These are phyloP conservation scores for Acipenser ruthenus DNA, from an alignment of 2,797 vertebrate species.

Conservation along the genomic window DNA sequence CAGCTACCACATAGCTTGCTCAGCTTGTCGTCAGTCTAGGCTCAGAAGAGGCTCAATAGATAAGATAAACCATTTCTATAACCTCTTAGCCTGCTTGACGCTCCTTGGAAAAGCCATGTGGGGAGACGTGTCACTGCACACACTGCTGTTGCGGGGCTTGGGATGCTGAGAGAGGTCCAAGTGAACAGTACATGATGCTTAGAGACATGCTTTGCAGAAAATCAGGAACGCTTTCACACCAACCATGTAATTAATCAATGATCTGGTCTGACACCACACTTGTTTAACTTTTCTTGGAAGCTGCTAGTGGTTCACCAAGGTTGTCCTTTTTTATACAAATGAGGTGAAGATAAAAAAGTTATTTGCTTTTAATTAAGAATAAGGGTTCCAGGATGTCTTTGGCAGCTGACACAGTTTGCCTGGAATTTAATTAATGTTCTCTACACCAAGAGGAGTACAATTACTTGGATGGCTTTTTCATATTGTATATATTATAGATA, in stretches of 20 bases:
- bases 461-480: neutral
- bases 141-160: no score
- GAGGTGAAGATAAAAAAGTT: neutral
- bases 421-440: neutral
- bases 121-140: no score
- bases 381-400: neutral
- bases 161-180: no score
- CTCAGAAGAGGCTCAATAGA: no score
- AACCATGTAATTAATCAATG: constrained; percentile 37
- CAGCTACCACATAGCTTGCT: no score
- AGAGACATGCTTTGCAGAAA: constrained; percentile 19
- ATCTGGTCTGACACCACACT: constrained; percentile 12
- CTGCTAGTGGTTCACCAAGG: constrained; percentile 25
- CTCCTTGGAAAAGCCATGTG: no score
- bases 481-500: neutral
- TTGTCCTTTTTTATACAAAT: constrained; percentile 15
- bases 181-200: neutral
- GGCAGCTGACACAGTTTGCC: neutral
- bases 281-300: constrained; percentile 15
- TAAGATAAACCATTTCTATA: no score
- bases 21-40: no score
- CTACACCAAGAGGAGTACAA: neutral
- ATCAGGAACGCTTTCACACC: constrained; percentile 36
- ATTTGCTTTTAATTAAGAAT: neutral
- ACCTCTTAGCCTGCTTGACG: no score